phyloP scores from a whole-genome alignment of 2,797 vertebrate species.

The Leptatherina wallacei region DNA sequence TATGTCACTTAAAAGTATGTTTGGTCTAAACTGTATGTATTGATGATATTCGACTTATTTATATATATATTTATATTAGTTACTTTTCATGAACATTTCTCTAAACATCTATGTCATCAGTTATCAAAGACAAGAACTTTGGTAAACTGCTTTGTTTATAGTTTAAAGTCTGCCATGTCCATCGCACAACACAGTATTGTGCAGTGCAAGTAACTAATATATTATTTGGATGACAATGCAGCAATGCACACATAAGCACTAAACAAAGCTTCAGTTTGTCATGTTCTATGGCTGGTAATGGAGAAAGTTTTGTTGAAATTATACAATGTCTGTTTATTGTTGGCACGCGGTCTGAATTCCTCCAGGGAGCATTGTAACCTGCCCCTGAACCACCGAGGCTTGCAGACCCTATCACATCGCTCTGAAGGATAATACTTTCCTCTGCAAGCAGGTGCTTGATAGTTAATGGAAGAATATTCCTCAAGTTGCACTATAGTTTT shows the following conservation, averaged over 20 bases:
- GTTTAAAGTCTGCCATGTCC: background rate
- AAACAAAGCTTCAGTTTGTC: slow-evolving; percentile 6
- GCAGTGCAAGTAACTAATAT: background rate
- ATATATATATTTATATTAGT: no score
- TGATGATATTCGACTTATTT: no score
- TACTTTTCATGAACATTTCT: background rate
- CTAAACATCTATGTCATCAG: slow-evolving; percentile 28
- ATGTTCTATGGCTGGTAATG: slow-evolving; percentile 3
- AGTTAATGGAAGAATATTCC: slow-evolving; percentile 7
- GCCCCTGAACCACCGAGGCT: slow-evolving; percentile 33
- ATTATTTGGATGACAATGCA: background rate
- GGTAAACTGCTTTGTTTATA: background rate
- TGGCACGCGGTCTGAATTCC: slow-evolving; percentile 6
- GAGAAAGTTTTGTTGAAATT: slow-evolving; percentile 7
- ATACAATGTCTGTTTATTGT: slow-evolving; percentile 37
- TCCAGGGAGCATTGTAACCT: slow-evolving; percentile 9
- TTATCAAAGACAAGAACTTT: background rate
- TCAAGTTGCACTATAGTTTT: background rate
- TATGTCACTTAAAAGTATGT: background rate
- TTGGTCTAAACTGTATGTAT: no score
- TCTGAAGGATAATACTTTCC: slow-evolving; percentile 9
- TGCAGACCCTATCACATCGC: background rate
- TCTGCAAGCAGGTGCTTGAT: slow-evolving; percentile 3
- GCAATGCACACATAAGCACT: slow-evolving; percentile 2
- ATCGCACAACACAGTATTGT: background rate